Conservation (phyloP, 2,888 invertebrate genomes). For the Acanthosepion esculentum region DNA sequence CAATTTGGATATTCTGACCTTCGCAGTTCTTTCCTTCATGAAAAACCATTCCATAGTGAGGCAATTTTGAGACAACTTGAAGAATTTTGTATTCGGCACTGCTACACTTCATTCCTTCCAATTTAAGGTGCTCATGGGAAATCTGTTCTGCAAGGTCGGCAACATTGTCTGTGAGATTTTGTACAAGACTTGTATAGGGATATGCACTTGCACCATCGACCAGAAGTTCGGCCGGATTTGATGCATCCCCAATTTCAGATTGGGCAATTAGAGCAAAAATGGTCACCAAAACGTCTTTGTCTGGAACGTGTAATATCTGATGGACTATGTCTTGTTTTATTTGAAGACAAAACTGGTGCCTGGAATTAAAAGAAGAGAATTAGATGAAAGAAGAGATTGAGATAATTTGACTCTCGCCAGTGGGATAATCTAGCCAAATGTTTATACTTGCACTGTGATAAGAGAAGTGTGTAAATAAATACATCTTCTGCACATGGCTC, state of each 20-base stretch:
- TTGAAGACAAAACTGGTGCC: conserved; percentile 88
- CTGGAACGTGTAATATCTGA: conserved; percentile 46
- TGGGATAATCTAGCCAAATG: neutral
- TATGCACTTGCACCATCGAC: neutral
- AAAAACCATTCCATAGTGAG: conserved; percentile 86
- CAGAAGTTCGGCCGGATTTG: neutral
- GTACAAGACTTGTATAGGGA: neutral
- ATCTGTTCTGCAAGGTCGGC: conserved; percentile 50
- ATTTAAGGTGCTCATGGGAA: conserved; percentile 68
- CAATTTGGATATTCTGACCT: conserved; percentile 77
- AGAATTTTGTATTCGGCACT: conserved; percentile 89
- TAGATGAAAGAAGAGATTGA: neutral
- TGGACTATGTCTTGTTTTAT: conserved; percentile 82
- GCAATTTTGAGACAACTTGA: conserved; percentile 85
- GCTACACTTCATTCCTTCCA: conserved; percentile 82
- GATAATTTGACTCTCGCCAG: neutral
- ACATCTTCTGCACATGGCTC: too few relatives aligned
- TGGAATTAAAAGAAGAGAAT: conserved; percentile 63
- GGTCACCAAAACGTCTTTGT: neutral
- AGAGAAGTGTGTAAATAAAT: too few relatives aligned
- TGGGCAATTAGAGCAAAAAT: neutral
- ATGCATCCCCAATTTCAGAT: neutral
- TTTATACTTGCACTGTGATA: too few relatives aligned
- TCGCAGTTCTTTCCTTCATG: conserved; percentile 80
- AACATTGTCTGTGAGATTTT: neutral